Base-by-base conservation (phyloP, 1,140 invertebrate species). In the Zaprionus kolodkinae region DNA sequence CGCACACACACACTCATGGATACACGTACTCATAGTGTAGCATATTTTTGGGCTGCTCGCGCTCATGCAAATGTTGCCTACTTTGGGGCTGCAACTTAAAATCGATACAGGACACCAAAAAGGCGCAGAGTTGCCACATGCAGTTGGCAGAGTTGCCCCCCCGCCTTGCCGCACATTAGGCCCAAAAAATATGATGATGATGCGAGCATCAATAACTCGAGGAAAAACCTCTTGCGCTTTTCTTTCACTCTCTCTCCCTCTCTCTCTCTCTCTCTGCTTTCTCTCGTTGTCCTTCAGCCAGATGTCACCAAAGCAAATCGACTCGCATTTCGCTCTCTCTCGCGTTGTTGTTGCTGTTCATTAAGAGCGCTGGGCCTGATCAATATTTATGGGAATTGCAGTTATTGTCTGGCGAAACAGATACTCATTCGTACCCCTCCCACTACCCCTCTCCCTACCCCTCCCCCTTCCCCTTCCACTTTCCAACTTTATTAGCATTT, bases 371-470 rank as follows among this genome's bases (percentile, higher is more conserved):
- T 45, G 69, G 74, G 36, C 38, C 45, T 65, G 74, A 86, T 79
- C 72, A 79, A 79, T 79, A 67, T 86, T 76, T 71, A 70, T 82
- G 68, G 36, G 62, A 45, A 36, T 68, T 60, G 65, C 65, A 80
- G 71, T 80, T 71, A 76, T 33, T 76, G 43, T 17, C 40, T 21
- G 43, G 50, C 45, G 57, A 36, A 66, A 27, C 61, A 17, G 15
- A 50, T 50, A 17, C 35, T 15, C 25, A 4, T n/a, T n/a, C n/a
- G n/a, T n/a, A 21, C 1, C 21, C 21, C 21, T 30, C 27, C 27
- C 27, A 0, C 27, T 3, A 0, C 6, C 27, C 27, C 11, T 40
- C n/a, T n/a, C n/a, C n/a, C n/a, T n/a, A 21, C 1, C 21, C 21
- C 21, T 30, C 27, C 27, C 27, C 3, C 27, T 3, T 0, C 6